Percentiles rank a stretch among this genome's conserved stretches.
Evolutionary conservation across 2,888 invertebrate genomes (phyloP).

Genomic region (Scaptomyza reducta): DNA sequence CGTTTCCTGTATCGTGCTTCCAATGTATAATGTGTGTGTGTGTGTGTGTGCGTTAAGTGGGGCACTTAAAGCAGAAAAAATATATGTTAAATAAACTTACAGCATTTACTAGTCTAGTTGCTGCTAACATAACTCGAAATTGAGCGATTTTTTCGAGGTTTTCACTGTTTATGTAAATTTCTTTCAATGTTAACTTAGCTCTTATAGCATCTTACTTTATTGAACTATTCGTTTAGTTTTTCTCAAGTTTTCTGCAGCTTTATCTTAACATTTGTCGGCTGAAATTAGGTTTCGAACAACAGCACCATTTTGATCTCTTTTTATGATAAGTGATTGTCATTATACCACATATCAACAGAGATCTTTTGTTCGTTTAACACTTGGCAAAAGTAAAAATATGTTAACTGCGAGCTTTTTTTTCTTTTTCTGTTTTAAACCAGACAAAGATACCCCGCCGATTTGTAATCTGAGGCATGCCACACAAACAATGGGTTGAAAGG

Average conservation of each 20-base stretch:
- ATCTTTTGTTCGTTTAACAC: constrained; percentile 49
- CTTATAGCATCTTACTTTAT: too few species aligned
- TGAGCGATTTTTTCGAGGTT: too few species aligned
- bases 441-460: constrained; percentile 33
- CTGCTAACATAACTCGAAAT: background rate
- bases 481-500: constrained; percentile 36
- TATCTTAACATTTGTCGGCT: background rate
- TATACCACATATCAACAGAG: background rate
- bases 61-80: background rate
- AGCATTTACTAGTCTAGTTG: background rate
- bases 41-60: background rate
- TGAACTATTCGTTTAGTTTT: too few species aligned
- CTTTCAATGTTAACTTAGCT: too few species aligned
- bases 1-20: constrained; percentile 3
- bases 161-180: too few species aligned
- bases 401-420: constrained; percentile 16
- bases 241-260: too few species aligned
- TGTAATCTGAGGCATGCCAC: constrained; percentile 55
- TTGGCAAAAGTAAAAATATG: constrained; percentile 22
- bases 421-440: constrained; percentile 15
- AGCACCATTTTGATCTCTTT: background rate
- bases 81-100: background rate
- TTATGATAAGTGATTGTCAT: constrained; percentile 6
- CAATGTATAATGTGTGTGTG: background rate
- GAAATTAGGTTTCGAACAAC: background rate